Percentiles rank a stretch among this genome's conserved stretches.
phyloP scores from a whole-genome alignment of 2,797 vertebrate genomes.

The Notoglanidium macrostoma region DNA sequence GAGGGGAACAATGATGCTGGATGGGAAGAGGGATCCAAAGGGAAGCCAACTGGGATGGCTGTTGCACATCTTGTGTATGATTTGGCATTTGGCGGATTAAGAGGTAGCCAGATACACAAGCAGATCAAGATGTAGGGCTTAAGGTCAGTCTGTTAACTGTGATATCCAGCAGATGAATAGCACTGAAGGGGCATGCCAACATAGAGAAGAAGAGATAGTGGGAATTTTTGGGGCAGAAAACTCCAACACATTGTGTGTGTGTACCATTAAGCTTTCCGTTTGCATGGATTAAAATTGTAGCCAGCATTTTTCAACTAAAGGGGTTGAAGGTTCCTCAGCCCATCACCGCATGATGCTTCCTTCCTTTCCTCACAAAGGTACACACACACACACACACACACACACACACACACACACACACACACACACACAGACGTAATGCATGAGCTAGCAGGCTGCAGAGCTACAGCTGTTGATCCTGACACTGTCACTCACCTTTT shows the following conservation, averaged over 20 bases:
- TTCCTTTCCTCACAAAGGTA: slow-evolving; percentile 38
- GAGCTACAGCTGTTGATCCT: slow-evolving; percentile 68
- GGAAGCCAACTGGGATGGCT: slow-evolving; percentile 39
- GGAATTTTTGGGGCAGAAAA: not conserved
- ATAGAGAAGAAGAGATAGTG: slow-evolving; percentile 11
- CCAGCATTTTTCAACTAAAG: slow-evolving; percentile 28
- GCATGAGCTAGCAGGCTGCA: slow-evolving; percentile 55
- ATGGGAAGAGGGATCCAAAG: not conserved
- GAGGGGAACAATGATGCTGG: slow-evolving; percentile 30
- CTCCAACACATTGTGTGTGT: not conserved
- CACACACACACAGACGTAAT: slow-evolving; percentile 36
- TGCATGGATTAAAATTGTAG: slow-evolving; percentile 52
- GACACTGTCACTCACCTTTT: slow-evolving; percentile 57
- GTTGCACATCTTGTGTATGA: slow-evolving; percentile 39
- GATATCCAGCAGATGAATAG: slow-evolving; percentile 50
- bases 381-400: slow-evolving; percentile 38
- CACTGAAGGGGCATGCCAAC: slow-evolving; percentile 31
- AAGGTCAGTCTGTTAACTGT: slow-evolving; percentile 57
- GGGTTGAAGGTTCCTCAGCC: slow-evolving; percentile 37
- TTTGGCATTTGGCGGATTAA: slow-evolving; percentile 54
- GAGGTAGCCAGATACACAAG: slow-evolving; percentile 52
- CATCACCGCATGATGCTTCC: slow-evolving; percentile 50
- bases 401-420: slow-evolving; percentile 46
- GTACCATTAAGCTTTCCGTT: slow-evolving; percentile 18
- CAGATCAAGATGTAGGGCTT: slow-evolving; percentile 52